phyloP scores from a whole-genome alignment of 1,140 invertebrate species.

The Galleria mellonella region DNA sequence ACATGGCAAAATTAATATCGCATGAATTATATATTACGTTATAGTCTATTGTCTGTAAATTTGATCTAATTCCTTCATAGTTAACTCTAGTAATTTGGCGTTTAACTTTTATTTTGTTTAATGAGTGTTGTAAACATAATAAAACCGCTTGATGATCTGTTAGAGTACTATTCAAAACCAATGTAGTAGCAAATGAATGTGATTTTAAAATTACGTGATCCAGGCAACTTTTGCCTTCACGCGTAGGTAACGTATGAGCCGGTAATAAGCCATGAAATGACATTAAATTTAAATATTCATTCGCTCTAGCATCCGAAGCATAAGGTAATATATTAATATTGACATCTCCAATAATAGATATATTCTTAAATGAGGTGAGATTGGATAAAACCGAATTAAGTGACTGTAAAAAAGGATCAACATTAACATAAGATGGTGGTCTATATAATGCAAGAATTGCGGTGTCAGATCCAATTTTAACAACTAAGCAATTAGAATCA shows the following conservation, averaged over 20 bases:
- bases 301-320: not conserved
- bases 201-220: constrained; percentile 5
- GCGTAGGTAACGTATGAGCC: constrained; percentile 3
- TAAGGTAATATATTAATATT: constrained; percentile 2
- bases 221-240: not conserved
- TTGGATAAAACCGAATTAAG: not conserved
- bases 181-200: not conserved
- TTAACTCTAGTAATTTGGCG: not conserved
- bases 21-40: too few relatives aligned
- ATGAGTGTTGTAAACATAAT: not conserved
- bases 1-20: too few relatives aligned
- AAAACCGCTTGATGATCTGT: constrained; percentile 1
- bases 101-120: not conserved
- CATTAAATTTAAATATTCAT: constrained; percentile 4
- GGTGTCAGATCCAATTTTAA: not conserved
- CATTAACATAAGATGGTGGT: not conserved
- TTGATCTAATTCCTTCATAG: not conserved
- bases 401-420: not conserved
- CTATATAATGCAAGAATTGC: constrained; percentile 10
- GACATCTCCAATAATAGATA: constrained; percentile 1
- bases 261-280: constrained; percentile 9
- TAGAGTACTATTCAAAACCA: not conserved
- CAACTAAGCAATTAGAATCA: constrained; percentile 1
- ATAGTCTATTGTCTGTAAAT: too few relatives aligned
- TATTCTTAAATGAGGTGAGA: not conserved